phyloP scores from a whole-genome alignment of 2,113 vertebrate species.

The Bambusicola thoracicus region DNA sequence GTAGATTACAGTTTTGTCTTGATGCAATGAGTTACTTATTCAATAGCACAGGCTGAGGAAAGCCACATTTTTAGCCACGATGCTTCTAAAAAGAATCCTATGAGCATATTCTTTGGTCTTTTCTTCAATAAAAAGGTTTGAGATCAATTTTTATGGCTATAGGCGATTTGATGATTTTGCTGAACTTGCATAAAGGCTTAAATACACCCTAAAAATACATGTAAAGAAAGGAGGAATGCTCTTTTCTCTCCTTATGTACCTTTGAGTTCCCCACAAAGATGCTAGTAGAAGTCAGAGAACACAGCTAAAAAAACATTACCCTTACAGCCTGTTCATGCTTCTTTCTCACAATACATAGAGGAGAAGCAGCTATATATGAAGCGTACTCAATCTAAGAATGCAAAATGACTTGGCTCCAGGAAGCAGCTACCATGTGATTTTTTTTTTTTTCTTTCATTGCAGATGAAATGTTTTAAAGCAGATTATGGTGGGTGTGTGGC shows the following conservation, averaged over 20 bases:
- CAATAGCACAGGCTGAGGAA: neutral
- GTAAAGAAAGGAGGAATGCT: neutral
- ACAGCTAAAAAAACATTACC: fast-evolving
- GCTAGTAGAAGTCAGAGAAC: neutral
- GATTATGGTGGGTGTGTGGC: neutral
- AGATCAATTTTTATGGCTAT: neutral
- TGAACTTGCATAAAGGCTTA: neutral
- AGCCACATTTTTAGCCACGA: neutral
- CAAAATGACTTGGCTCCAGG: neutral
- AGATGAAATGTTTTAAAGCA: neutral
- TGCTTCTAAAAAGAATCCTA: neutral
- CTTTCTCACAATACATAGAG: neutral
- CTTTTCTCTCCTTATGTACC: neutral
- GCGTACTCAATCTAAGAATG: neutral
- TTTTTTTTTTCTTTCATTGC: neutral
- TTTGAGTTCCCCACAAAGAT: neutral
- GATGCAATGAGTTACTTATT: neutral
- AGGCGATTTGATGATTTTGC: neutral
- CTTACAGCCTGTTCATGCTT: fast-evolving
- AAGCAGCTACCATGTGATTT: neutral
- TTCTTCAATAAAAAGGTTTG: neutral
- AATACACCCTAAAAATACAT: neutral
- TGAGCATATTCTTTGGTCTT: fast-evolving
- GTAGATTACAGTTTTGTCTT: neutral
- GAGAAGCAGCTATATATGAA: neutral